Percentiles rank a stretch among this genome's conserved stretches.
Conservation (phyloP, 2,888 invertebrate genomes). For the Acrobasis suavella region DNA sequence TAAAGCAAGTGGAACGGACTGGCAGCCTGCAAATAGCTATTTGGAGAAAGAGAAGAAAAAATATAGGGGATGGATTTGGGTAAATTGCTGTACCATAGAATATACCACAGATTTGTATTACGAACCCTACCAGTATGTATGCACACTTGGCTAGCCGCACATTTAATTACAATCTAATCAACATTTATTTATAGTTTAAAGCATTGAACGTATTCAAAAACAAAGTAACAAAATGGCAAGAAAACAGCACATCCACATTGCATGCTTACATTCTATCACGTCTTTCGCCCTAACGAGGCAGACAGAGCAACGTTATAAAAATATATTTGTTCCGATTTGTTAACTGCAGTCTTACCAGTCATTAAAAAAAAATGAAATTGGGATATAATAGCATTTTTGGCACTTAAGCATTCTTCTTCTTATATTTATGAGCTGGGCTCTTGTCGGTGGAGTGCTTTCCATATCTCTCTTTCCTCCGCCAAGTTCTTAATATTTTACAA, state of each 20-base stretch:
- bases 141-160: background rate
- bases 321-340: slow-evolving; percentile 10
- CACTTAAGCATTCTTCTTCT: background rate
- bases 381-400: background rate
- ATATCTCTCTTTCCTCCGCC: no score
- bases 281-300: no score
- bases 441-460: no score
- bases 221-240: background rate
- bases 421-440: no score
- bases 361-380: background rate
- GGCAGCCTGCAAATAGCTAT: no score
- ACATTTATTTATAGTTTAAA: background rate
- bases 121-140: background rate
- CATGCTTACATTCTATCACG: no score
- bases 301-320: slow-evolving; percentile 6
- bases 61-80: no score
- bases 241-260: slow-evolving; percentile 2
- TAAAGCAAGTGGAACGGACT: no score
- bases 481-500: background rate
- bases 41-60: no score
- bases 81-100: no score
- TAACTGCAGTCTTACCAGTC: background rate
- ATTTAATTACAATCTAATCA: background rate
- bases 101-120: no score
- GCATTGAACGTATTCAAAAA: background rate